Evolutionary conservation across 2,888 invertebrate species (phyloP), one percentile per base, ranked within the genome.

Genomic region (Pegoplata infirma): DNA sequence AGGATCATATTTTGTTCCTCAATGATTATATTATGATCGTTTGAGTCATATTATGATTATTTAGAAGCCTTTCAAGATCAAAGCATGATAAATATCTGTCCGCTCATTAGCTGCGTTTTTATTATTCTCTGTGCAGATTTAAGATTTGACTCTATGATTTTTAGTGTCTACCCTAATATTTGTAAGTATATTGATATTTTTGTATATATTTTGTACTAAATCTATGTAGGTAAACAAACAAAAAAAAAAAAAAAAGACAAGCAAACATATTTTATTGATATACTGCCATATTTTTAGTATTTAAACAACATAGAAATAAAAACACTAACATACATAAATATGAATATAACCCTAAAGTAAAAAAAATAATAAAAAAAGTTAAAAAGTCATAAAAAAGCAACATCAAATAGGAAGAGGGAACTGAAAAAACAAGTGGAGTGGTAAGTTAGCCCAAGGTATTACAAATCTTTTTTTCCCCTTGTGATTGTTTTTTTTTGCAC

Each of bases 351-450:
- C 36, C 44, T 47, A 28, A 61, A 40, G 36, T 46, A 47, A 61
- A 32, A 28, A 28, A 28, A 46, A 47, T 25, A 61, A 36, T 47
- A 61, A 61, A 61, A 61, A 61, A 59, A 46, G 46, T 61, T 61
- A 25, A 47, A 59, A 61, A 47, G 61, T 47, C 28, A 47, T 61
- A 46, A 61, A 46, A 46, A 61, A 47, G 44, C 28, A 61, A 25
- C 28, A 61, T 61, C 16, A 12, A 46, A 46, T 12, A 21, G n/a
- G n/a, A n/a, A n/a, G n/a, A 40, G n/a, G 2, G 21, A 23, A 16
- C 44, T 44, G 14, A 32, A 46, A 36, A 44, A 23, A 46, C 16
- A 46, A 47, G 17, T 56, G 40, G 4, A 12, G 14, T 40, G 56
- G 19, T 21, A 19, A 10, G 10, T 23, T 49, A 19, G 32, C 40